Percentiles rank a stretch among this genome's conserved stretches.
These are phyloP conservation scores for Prenolepis imparis DNA, from an alignment of 2,888 invertebrate genomes.

Conservation along the genomic window DNA sequence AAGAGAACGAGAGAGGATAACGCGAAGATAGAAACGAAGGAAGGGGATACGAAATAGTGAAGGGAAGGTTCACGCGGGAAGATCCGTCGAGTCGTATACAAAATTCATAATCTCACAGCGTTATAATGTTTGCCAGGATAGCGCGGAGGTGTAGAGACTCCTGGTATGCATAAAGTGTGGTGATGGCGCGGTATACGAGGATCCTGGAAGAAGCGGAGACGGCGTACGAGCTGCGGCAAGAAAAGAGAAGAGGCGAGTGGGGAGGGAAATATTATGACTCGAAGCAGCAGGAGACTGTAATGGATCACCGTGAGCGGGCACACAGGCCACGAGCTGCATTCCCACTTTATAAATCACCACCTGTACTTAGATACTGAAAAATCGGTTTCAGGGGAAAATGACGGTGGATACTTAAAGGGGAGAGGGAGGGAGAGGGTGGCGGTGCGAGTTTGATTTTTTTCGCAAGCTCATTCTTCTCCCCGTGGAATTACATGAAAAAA, in stretches of 20 bases:
- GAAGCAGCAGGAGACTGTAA: conserved; percentile 76
- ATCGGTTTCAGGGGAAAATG: conserved; percentile 70
- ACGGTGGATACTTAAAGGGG: conserved; percentile 53
- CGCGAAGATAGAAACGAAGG: conserved; percentile 10
- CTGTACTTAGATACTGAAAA: conserved; percentile 76
- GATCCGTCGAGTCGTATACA: conserved; percentile 74
- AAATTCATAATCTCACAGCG: conserved; percentile 82
- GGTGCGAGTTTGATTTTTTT: conserved; percentile 61
- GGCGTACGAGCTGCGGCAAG: not conserved
- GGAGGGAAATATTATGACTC: conserved; percentile 78
- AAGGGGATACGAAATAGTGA: conserved; percentile 12
- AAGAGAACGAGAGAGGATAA: not conserved
- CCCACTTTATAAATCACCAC: conserved; percentile 77
- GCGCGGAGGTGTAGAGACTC: conserved; percentile 65
- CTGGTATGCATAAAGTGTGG: conserved; percentile 66
- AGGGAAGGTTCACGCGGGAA: conserved; percentile 55
- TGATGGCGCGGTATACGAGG: conserved; percentile 61
- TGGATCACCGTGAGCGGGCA: conserved; percentile 77
- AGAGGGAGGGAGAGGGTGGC: not conserved
- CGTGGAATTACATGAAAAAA: conserved; percentile 22
- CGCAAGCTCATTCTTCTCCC: conserved; percentile 59
- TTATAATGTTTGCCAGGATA: conserved; percentile 80
- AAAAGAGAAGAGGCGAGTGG: not conserved
- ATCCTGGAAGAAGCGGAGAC: conserved; percentile 51
- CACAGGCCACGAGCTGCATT: conserved; percentile 71